Evolutionary conservation across 2,888 invertebrate species (phyloP), one percentile per base, ranked within the genome.

Genomic region (Eupeodes luniger): DNA sequence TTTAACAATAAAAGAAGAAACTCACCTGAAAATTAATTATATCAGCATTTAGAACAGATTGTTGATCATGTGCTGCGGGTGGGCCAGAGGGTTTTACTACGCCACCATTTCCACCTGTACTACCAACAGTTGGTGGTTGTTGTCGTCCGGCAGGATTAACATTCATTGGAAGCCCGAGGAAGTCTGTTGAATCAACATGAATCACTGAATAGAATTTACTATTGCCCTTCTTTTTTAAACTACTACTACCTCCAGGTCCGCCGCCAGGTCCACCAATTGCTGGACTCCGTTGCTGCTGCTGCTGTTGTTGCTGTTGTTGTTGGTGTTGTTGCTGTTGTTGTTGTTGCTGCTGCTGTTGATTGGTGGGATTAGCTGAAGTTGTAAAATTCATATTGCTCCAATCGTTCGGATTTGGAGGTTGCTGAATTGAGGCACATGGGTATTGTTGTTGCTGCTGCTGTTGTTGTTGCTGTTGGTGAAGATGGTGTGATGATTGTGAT

Each of bases 111-210:
- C 44, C 75, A 47, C 44, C 82, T 85, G 85, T 81, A 27, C 27
- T 90, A 79, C 89, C 90, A 78, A 91, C 90, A 61, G 83, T 49
- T 36, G 83, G 66, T 12, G 78, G 4, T 53, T 85, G 89, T 44
- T 81, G 85, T 4, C 85, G 89, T 40, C 83, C 87, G 12, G 79
- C 59, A 16, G 77, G 19, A 55, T 67, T 51, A 44, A 93, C 93
- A 89, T 92, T 92, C 91, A 93, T 91, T 91, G 93, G 93, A 92
- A 93, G 93, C 90, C 93, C 93, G 83, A 93, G 91, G 90, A 93
- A 93, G 89, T 93, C 93, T 78, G 92, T 91, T 69, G 93, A 92
- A 90, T 93, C 93, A 53, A 91, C 89, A 85, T 91, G 90, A 78
- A 90, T 89, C 34, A 93, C 93, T 81, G 93, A 92, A 75, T 93